Evolutionary conservation across 2,888 invertebrate genomes (phyloP), one percentile per base, ranked within the genome.

Genomic region (Leucophenga montana): DNA sequence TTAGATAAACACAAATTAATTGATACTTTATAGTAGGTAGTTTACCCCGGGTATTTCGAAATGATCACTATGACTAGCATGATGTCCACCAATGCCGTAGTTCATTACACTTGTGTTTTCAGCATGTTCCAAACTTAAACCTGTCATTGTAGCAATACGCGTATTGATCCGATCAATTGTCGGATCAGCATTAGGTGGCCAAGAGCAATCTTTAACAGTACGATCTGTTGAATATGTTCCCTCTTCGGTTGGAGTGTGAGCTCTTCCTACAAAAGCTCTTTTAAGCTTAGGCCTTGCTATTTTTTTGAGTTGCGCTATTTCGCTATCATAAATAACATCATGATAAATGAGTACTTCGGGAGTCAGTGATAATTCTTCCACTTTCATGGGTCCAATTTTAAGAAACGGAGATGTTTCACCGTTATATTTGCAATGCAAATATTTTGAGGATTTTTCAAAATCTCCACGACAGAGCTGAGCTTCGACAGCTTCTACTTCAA

Each of bases 11-110:
- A 33, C 33, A 33, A 33, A 33, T 33, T 33, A 5, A 5, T 33
- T 33, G n/a, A n/a, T n/a, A n/a, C n/a, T n/a, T n/a, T n/a, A n/a
- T n/a, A n/a, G n/a, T n/a, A n/a, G n/a, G n/a, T 33, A 5, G 4
- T 33, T 76, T 31, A 59, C 27, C 0, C 59, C 8, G 5, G 39
- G 11, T 5, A 31, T 16, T 0, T 20, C 1, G 33, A n/a, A 20
- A 46, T 75, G 75, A 22, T 78, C 76, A 22, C 50, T 5, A n/a
- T 75, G 77, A n/a, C 71, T 48, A n/a, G 39, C 33, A 22, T 78
- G 65, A 5, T 71, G 71, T 0, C 74, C 74, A 4, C 65, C 76
- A 6, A 77, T 46, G 13, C 73, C 76, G 27, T 69, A 75, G 16
- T 75, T 75, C 13, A 62, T 54, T 6, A 75, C 57, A 1, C 6